Percentiles rank a stretch among this genome's conserved stretches.
These are phyloP conservation scores for Glomeris marginata DNA, from an alignment of 2,888 invertebrate genomes.

Conservation along the genomic window DNA sequence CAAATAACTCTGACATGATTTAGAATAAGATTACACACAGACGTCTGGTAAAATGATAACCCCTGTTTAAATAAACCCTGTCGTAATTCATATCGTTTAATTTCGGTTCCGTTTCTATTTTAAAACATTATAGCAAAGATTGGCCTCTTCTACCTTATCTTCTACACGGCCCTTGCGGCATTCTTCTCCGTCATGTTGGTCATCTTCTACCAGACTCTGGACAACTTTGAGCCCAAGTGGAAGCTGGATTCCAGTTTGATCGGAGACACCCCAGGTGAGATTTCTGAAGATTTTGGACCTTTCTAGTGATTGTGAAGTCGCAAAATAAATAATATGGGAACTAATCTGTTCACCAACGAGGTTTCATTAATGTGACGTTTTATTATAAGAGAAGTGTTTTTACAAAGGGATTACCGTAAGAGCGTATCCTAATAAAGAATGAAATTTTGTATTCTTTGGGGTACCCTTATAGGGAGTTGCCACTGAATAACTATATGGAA, in stretches of 20 bases:
- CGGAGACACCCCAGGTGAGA: conserved; percentile 80
- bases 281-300: conserved; percentile 4
- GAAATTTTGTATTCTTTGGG: not conserved
- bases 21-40: conserved; percentile 10
- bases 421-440: not conserved
- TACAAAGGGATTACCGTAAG: not conserved
- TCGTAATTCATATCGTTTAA: conserved; percentile 20
- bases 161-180: conserved; percentile 78
- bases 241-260: conserved; percentile 71
- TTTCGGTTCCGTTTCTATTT: no score
- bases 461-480: no score
- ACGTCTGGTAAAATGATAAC: no score
- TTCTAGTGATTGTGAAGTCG: not conserved
- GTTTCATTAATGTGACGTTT: not conserved
- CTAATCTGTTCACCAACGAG: not conserved
- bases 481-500: no score
- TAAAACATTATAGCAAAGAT: conserved; percentile 86
- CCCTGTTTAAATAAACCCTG: not conserved
- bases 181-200: conserved; percentile 92
- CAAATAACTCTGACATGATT: conserved; percentile 2
- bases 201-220: conserved; percentile 86
- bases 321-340: not conserved
- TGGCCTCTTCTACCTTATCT: conserved; percentile 86
- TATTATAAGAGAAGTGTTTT: no score
- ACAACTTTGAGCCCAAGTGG: conserved; percentile 74